These are phyloP conservation scores for Drosophila sucinea DNA, from an alignment of 1,140 invertebrate species.

Conservation along the genomic window DNA sequence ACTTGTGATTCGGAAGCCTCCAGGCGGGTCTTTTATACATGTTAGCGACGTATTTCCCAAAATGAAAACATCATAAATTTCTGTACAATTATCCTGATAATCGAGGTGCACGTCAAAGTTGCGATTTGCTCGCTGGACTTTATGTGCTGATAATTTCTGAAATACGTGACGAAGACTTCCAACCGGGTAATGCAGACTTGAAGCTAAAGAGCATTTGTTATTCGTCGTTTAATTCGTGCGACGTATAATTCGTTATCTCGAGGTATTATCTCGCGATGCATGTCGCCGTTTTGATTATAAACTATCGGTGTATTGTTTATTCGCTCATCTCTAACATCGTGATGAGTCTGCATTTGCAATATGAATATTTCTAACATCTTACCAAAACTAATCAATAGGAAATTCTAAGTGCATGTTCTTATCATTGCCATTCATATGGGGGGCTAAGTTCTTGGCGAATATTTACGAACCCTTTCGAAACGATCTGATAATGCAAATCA, in stretches of 20 bases:
- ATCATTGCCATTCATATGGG: neutral
- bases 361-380: neutral
- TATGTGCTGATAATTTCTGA: neutral
- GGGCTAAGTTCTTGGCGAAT: neutral
- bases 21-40: neutral
- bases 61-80: constrained; percentile 1
- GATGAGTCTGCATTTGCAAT: neutral
- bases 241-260: no score
- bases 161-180: neutral
- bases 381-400: neutral
- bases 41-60: neutral
- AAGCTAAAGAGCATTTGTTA: no score
- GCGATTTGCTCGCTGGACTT: neutral
- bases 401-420: constrained; percentile 1
- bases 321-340: no score
- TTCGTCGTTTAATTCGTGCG: no score
- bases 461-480: constrained; percentile 6
- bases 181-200: no score
- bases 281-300: no score
- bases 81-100: neutral
- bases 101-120: neutral
- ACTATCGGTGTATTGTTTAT: no score
- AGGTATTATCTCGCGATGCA: no score
- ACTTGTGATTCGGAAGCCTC: neutral
- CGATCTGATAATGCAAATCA: neutral